phyloP scores from a whole-genome alignment of 2,113 vertebrate genomes.

The Calidris pugnax region DNA sequence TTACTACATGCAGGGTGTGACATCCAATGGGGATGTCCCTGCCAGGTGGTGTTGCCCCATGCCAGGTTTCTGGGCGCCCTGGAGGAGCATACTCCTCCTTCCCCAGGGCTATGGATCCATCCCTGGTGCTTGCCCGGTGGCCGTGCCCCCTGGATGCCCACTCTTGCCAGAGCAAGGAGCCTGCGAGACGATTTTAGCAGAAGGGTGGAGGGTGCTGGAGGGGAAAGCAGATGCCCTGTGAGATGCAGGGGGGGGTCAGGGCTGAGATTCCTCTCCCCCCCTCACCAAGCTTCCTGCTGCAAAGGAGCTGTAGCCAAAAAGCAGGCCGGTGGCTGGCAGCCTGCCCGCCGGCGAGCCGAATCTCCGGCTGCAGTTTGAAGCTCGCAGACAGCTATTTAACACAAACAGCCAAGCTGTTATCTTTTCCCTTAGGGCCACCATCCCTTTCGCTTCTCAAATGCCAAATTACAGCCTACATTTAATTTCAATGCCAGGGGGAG shows the following conservation, averaged over 20 bases:
- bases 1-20: neutral
- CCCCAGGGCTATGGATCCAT: neutral
- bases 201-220: neutral
- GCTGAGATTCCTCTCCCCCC: neutral
- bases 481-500: constrained; percentile 69
- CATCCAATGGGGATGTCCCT: rapidly evolving
- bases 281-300: constrained; percentile 13
- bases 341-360: constrained; percentile 44
- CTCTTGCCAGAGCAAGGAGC: neutral
- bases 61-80: neutral
- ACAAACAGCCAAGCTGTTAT: constrained; percentile 74
- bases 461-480: constrained; percentile 75
- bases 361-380: constrained; percentile 68
- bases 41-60: neutral
- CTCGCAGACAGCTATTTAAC: constrained; percentile 74
- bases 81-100: rapidly evolving
- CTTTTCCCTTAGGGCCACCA: constrained; percentile 75
- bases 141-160: rapidly evolving
- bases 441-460: constrained; percentile 73
- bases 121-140: no score
- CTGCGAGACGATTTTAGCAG: neutral
- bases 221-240: neutral
- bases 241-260: neutral
- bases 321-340: constrained; percentile 51
- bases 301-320: constrained; percentile 37